Base-by-base conservation (phyloP, 2,113 vertebrate species). In the Acanthisitta chloris region DNA sequence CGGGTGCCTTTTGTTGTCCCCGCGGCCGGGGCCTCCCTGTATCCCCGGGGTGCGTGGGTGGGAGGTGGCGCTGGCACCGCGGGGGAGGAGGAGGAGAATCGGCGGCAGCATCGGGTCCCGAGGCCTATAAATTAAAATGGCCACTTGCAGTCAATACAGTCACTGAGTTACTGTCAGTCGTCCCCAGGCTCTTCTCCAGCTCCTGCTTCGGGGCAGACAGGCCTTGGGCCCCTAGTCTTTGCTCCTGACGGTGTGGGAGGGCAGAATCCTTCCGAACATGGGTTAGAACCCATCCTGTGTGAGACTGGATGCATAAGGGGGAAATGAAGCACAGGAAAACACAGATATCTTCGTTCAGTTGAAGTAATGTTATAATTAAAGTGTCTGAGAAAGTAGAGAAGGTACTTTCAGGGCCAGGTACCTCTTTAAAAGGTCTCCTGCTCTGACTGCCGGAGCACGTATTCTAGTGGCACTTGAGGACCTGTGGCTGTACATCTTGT, bases 81-180 rank as follows among this genome's bases (percentile, higher is more conserved):
- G 15, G 36, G 21, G 42, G 45, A 9, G 86, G 83, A 42, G 74
- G 81, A 54, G 55, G 61, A 62, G 76, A 20, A 54, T 34, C 49
- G 2, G 57, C 29, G 6, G 4, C 42, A 20, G 40, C 66, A 21
- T 64, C 82, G 20, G 74, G 71, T 86, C 57, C 34, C 62, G 25
- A 52, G 85, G 96, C 92, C 96, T 45, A 54, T 70, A 57, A 71
- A 84, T 94, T 95, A 97, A 98, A 96, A 98, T 97, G 97, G 97
- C 97, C 92, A 96, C 97, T 97, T 79, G 78, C 77, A 73, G 97
- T 55, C 77, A 46, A 62, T 15, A 13, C 31, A 8, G 24, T n/a
- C 20, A 11, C 46, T 70, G 61, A 69, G 33, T 49, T 74, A 15
- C 40, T 2, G 48, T 11, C 51, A 51, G 79, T 55, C 8, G 28